A percentile compares a stretch with the other conserved stretches of the same genome.
Evolutionary conservation across 2,797 vertebrate genomes (phyloP).

Genomic region (Oreonectes daqikongensis): DNA sequence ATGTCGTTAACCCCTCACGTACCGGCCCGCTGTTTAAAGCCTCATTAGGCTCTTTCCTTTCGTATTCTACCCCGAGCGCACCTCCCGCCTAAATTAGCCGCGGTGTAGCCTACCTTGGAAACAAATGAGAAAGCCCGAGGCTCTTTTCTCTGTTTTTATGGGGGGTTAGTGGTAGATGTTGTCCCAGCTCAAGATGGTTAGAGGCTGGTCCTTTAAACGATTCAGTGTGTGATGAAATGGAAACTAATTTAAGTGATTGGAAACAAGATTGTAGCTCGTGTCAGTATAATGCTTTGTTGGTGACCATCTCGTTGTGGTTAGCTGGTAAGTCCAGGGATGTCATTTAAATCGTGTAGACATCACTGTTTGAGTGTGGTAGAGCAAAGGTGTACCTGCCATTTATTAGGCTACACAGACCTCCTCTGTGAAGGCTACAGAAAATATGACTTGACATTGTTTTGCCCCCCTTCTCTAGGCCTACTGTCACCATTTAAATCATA

Average conservation of each 20-base stretch:
- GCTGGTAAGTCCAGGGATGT: background rate
- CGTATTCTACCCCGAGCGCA: slow-evolving; percentile 25
- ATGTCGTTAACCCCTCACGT: slow-evolving; percentile 66
- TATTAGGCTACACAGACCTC: slow-evolving; percentile 28
- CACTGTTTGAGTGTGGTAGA: background rate
- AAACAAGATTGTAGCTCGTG: slow-evolving; percentile 17
- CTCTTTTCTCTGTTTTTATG: slow-evolving; percentile 13
- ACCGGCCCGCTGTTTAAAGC: slow-evolving; percentile 55
- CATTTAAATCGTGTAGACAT: slow-evolving; percentile 4
- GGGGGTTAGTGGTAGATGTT: slow-evolving; percentile 18
- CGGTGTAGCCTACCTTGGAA: slow-evolving; percentile 29
- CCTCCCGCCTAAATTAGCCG: slow-evolving; percentile 26
- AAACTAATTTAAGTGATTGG: slow-evolving; percentile 33
- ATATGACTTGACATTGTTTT: too few relatives aligned
- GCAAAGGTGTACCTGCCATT: slow-evolving; percentile 18
- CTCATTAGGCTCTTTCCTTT: slow-evolving; percentile 55
- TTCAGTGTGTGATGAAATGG: slow-evolving; percentile 25
- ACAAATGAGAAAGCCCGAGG: slow-evolving; percentile 33
- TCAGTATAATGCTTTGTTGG: slow-evolving; percentile 5
- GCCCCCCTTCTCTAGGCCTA: too few relatives aligned
- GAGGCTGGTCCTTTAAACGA: slow-evolving; percentile 26
- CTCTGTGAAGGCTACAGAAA: slow-evolving; percentile 16
- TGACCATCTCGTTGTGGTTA: background rate
- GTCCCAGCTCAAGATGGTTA: slow-evolving; percentile 21
- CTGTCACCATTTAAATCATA: slow-evolving; percentile 68